phyloP scores from a whole-genome alignment of 2,797 vertebrate genomes.

The Cuculus canorus region DNA sequence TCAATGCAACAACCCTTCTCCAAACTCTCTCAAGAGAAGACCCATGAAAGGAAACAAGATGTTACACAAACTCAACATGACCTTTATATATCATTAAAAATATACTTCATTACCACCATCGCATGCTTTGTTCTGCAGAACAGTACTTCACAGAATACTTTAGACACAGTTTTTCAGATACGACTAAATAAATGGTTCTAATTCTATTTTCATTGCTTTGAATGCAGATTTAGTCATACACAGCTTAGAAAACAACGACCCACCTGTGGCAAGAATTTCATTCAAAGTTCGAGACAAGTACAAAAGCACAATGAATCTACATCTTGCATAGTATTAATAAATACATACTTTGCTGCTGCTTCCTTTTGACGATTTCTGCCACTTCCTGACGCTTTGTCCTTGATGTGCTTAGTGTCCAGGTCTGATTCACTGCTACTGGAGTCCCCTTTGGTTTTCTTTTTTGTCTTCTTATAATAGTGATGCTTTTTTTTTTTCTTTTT shows the following conservation, averaged over 20 bases:
- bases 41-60: background rate
- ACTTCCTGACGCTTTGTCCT: background rate
- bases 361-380: constrained; percentile 68
- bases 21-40: background rate
- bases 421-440: constrained; percentile 77
- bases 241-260: background rate
- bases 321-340: background rate
- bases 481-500: constrained; percentile 86
- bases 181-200: background rate
- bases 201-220: background rate
- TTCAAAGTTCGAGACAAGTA: background rate
- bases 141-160: background rate
- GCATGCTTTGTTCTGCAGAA: background rate
- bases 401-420: constrained; percentile 56
- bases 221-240: background rate
- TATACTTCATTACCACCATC: background rate
- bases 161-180: background rate
- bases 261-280: background rate
- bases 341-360: constrained; percentile 62
- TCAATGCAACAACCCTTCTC: background rate
- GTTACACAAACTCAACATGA: background rate
- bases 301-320: background rate
- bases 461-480: constrained; percentile 80
- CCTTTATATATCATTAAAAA: background rate
- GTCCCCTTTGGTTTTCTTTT: constrained; percentile 66